Base-by-base conservation (phyloP, 2,888 invertebrate genomes). In the Xylocampa areola region DNA sequence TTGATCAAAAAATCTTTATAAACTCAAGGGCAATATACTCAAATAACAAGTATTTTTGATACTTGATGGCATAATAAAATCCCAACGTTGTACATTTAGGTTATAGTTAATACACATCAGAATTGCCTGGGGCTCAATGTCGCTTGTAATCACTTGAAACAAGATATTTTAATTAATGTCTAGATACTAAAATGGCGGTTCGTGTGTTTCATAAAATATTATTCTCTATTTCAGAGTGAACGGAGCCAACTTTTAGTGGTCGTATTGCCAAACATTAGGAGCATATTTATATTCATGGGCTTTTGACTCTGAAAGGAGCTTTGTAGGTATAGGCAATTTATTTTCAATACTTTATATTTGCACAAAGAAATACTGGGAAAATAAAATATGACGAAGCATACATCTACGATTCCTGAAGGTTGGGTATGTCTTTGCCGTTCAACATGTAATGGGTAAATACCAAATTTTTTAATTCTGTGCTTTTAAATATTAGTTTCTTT, bases 51-150 rank as follows among this genome's bases (percentile, higher is more conserved):
- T 10, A 1, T 32, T 19, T 57, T 30, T 36, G 1, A 21, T 11
- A 23, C 7, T 5, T 4, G 10, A 39, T 4, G 36, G 16, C 8
- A 4, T 30, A 14, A 1, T 17, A 16, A 30, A 50, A 52, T 25
- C 35, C 16, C 25, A 7, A 17, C 21, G 43, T 52, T 49, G 37
- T 48, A 35, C 6, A 40, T 45, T 53, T 60, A 59, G 54, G 40
- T 57, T 45, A 39, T 52, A 54, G 58, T 44, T 59, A 63, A 75
- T 62, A 68, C 53, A 67, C 48, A 77, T 76, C 65, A 77, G 45
- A 39, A 50, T 41, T 48, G 73, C 70, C 61, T 25, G 19, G 17
- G 54, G 76, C 70, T 17, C 17, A 7, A 3, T 30, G 77, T 67
- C 8, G 29, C 53, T 2, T 49, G 36, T 14, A 29, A 30, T 40